Percentiles rank a stretch among this genome's conserved stretches.
Conservation (phyloP, 1,140 invertebrate genomes). For the Cyclina sinensis region DNA sequence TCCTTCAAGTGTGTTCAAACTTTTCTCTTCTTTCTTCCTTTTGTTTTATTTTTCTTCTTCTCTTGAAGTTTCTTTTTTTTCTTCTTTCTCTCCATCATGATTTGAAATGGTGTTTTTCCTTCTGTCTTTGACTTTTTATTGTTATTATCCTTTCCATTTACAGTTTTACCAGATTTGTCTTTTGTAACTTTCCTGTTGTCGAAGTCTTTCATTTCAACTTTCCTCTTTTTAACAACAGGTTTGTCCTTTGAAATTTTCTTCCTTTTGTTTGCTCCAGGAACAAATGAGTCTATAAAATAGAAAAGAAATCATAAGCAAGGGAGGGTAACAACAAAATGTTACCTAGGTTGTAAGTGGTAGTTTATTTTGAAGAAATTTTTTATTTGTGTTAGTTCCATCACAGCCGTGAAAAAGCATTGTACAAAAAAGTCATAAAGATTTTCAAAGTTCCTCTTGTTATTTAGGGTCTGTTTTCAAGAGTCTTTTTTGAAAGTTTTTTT, state of each 20-base stretch:
- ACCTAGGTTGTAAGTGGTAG: too few species aligned
- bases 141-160: slow-evolving; percentile 22
- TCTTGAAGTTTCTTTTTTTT: slow-evolving; percentile 50
- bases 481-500: too few species aligned
- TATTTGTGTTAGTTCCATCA: too few species aligned
- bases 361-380: too few species aligned
- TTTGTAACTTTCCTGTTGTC: background rate
- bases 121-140: slow-evolving; percentile 14
- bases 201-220: background rate
- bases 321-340: too few species aligned
- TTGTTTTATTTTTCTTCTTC: slow-evolving; percentile 33
- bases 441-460: too few species aligned
- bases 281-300: slow-evolving; percentile 31
- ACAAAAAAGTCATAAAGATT: too few species aligned
- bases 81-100: slow-evolving; percentile 51
- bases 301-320: too few species aligned
- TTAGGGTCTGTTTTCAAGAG: too few species aligned
- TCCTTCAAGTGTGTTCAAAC: too few species aligned
- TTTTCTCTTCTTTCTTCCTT: slow-evolving; percentile 8
- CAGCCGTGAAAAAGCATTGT: too few species aligned
- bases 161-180: background rate
- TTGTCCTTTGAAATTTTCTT: background rate
- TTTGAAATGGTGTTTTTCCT: slow-evolving; percentile 45
- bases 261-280: slow-evolving; percentile 42
- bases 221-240: slow-evolving; percentile 22